Conservation (phyloP, 2,888 invertebrate species). For the Trimorus sp. region DNA sequence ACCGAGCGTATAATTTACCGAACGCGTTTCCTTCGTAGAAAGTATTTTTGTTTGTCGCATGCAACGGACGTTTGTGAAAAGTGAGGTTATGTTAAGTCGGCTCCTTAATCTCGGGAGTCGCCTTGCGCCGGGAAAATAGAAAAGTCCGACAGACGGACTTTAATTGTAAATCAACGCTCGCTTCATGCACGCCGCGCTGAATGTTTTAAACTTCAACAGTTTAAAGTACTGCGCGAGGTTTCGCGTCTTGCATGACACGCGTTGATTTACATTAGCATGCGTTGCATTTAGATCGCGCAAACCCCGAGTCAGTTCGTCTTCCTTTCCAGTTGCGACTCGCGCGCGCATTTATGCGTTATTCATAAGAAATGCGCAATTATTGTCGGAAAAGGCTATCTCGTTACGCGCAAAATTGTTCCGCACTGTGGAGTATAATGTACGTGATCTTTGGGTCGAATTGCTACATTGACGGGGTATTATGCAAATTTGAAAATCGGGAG, state of each 20-base stretch:
- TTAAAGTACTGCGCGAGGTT: constrained; percentile 5
- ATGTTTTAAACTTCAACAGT: constrained; percentile 5
- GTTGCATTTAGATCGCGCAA: constrained; percentile 1
- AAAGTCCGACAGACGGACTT: too few relatives aligned
- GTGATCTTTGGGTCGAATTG: too few relatives aligned
- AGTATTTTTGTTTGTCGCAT: too few relatives aligned
- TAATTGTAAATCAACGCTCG: neutral
- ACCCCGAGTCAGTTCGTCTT: constrained; percentile 1
- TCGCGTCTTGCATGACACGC: constrained; percentile 13
- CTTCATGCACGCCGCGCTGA: constrained; percentile 1
- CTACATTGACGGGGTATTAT: too few relatives aligned
- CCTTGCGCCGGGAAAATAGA: too few relatives aligned
- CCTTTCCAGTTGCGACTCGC: constrained; percentile 6
- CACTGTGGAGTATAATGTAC: too few relatives aligned
- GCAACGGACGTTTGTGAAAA: too few relatives aligned
- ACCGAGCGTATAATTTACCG: too few relatives aligned
- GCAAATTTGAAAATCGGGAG: too few relatives aligned
- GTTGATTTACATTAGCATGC: constrained; percentile 20
- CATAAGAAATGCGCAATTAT: constrained; percentile 12
- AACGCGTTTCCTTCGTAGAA: too few relatives aligned
- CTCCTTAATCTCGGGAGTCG: too few relatives aligned
- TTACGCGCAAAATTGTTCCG: neutral
- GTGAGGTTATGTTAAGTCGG: too few relatives aligned
- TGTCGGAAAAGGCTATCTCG: constrained; percentile 1
- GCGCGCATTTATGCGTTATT: constrained; percentile 18